Evolutionary conservation across 2,888 invertebrate species (phyloP), one percentile per base, ranked within the genome.

Genomic region (Acrobasis repandana): DNA sequence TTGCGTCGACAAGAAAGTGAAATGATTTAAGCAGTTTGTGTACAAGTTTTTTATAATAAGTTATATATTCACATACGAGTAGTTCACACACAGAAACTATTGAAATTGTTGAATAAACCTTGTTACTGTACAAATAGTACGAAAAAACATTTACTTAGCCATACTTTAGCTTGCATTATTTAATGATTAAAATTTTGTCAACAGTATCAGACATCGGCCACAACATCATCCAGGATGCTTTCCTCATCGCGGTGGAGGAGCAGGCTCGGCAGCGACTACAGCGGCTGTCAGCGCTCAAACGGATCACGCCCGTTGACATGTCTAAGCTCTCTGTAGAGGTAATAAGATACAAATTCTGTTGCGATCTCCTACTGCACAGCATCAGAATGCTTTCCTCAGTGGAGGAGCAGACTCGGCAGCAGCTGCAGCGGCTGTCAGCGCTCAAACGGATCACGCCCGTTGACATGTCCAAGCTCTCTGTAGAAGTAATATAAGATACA

Each of bases 381-480:
- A n/a, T 82, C 97, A 98, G 92, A 98, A 98, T 96, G 98, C 98
- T 71, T 98, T 98, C 94, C 98, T 98, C 93, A 98, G 98, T 98
- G 86, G 98, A 98, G 93, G 97, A 98, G 93, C 97, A 97, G 93
- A 97, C 97, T 65, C 94, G 97, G 77, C 97, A 98, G 93, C 95
- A 98, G 80, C 94, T 98, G 85, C 97, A 98, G 93, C 95, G 96
- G 82, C 94, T 98, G 80, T 97, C 98, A 67, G 97, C 97, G 72
- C 96, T 98, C 93, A 97, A 97, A 92, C 95, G 96, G 77, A 97
- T 98, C 93, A 97, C 97, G 76, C 98, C 98, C 64, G 96, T 97
- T 85, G 97, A 98, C 93, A 97, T 98, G 95, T 96, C 96, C 83
- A 96, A 97, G 90, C 94, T 97, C 71, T 96, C 96, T 76, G 95